These are phyloP conservation scores for Brachyhypopomus occidentalis DNA, from an alignment of 2,113 vertebrate species.

Conservation along the genomic window DNA sequence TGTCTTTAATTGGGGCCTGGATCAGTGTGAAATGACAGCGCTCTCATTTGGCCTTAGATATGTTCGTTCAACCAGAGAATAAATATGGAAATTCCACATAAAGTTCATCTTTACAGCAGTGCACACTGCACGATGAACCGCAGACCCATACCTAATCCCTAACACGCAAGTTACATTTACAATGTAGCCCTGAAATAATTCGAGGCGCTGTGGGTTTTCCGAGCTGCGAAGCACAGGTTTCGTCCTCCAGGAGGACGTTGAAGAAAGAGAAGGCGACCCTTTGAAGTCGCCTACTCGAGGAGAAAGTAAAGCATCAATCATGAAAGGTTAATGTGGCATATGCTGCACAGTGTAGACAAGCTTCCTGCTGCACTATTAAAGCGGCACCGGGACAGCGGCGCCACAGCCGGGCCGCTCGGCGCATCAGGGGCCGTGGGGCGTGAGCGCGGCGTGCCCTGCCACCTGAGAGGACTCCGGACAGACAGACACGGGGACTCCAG, in stretches of 20 bases:
- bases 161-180: not conserved
- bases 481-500: not conserved
- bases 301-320: constrained; percentile 25
- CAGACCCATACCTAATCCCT: not conserved
- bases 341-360: constrained; percentile 27
- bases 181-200: not conserved
- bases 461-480: not conserved
- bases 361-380: constrained; percentile 26
- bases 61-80: not conserved
- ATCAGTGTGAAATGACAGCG: not conserved
- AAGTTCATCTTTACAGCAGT: not conserved
- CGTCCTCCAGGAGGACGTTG: not conserved
- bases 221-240: constrained; percentile 26
- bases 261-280: constrained; percentile 30
- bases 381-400: constrained; percentile 3
- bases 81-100: not conserved
- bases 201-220: not conserved
- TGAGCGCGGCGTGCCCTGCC: not conserved
- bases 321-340: constrained; percentile 45
- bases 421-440: not conserved
- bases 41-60: not conserved
- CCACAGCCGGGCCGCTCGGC: not conserved
- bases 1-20: not conserved
- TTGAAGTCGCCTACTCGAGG: constrained; percentile 42
- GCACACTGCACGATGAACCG: not conserved